A percentile compares a stretch with the other conserved stretches of the same genome.
These are phyloP conservation scores for Metacarcinus magister DNA, from an alignment of 2,888 invertebrate species.

Conservation along the genomic window DNA sequence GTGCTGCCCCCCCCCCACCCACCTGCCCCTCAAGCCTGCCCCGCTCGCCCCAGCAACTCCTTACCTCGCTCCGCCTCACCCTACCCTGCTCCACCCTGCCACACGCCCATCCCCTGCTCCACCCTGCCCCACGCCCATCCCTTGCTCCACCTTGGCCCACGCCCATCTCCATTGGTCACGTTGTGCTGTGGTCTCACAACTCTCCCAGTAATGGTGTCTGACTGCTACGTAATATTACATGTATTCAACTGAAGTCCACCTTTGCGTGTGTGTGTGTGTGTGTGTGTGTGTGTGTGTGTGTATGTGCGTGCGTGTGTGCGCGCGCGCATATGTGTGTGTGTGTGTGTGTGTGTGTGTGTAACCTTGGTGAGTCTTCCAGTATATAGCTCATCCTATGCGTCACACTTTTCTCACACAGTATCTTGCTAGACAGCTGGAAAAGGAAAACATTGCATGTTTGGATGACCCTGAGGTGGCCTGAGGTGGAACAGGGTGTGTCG, in stretches of 20 bases:
- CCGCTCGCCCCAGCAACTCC: background rate
- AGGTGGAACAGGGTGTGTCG: background rate
- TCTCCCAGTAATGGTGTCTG: background rate
- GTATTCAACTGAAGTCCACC: too few relatives aligned
- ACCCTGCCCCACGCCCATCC: background rate
- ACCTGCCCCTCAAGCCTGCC: background rate
- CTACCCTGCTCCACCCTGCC: background rate
- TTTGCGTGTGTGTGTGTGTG: background rate
- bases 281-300: conserved; percentile 36
- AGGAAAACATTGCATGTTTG: background rate
- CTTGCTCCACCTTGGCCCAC: background rate
- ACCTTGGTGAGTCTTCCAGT: background rate
- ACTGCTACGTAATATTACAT: too few relatives aligned
- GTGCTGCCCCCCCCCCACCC: background rate
- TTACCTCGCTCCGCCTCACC: background rate
- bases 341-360: background rate
- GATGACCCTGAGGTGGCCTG: background rate
- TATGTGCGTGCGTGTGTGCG: conserved; percentile 39
- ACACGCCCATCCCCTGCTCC: too few relatives aligned
- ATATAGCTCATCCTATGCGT: background rate
- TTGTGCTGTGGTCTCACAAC: background rate
- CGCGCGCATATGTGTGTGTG: conserved; percentile 40
- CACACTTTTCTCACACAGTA: background rate
- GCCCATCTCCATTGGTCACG: background rate
- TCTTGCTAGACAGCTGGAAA: background rate